Conservation (phyloP, 2,797 vertebrate species). For the Lepus oiostolus region DNA sequence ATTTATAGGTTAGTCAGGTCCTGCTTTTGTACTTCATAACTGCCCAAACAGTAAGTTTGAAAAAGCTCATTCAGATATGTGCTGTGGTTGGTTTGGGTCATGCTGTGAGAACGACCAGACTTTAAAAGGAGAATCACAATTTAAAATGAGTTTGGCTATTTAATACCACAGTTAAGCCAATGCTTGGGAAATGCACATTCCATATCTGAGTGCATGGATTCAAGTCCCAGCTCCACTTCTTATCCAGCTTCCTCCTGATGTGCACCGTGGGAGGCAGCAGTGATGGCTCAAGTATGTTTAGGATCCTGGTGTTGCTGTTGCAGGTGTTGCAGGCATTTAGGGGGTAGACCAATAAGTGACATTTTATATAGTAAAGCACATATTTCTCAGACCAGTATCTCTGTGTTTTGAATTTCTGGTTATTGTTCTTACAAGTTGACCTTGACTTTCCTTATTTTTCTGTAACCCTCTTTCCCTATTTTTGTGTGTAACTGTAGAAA, state of each 20-base stretch:
- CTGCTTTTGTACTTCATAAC: background rate
- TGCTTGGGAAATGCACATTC: too few relatives aligned
- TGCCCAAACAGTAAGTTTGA: background rate
- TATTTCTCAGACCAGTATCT: constrained; percentile 26
- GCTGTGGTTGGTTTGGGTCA: background rate
- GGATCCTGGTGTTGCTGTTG: too few relatives aligned
- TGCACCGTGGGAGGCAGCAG: too few relatives aligned
- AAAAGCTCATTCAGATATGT: background rate
- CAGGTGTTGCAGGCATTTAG: too few relatives aligned
- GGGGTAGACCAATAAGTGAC: too few relatives aligned
- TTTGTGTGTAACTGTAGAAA: constrained; percentile 49
- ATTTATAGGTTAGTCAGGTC: background rate
- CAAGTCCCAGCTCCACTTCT: too few relatives aligned
- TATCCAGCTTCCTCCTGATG: too few relatives aligned
- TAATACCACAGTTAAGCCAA: too few relatives aligned
- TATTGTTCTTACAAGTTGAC: constrained; percentile 10
- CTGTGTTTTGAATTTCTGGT: constrained; percentile 6
- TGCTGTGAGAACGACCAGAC: background rate
- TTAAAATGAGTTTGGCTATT: background rate
- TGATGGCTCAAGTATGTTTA: too few relatives aligned
- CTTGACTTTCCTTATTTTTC: background rate
- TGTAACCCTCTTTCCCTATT: background rate
- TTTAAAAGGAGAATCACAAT: background rate
- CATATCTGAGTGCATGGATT: too few relatives aligned
- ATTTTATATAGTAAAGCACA: background rate